Conservation (phyloP, 2,797 vertebrate genomes). For the Avahi laniger region DNA sequence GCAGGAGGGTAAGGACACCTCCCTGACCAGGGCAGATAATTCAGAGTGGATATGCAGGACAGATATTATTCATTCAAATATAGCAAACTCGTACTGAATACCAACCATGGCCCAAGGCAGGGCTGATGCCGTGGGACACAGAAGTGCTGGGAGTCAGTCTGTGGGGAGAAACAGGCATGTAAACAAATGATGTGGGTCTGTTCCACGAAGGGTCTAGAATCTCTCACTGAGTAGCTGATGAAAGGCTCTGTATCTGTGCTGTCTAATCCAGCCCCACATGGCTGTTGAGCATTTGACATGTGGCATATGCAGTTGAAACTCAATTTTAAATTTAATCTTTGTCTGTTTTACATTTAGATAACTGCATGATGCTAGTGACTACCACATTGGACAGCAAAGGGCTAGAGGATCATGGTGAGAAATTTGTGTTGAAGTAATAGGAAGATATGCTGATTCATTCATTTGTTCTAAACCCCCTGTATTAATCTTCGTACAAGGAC, state of each 20-base stretch:
- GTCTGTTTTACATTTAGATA: too few species aligned
- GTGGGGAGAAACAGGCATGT: rapidly evolving
- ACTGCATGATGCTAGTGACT: rapidly evolving
- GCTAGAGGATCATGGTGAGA: not conserved
- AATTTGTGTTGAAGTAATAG: too few species aligned
- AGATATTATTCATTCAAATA: rapidly evolving
- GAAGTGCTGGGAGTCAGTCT: not conserved
- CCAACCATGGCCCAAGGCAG: rapidly evolving
- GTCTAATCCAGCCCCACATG: not conserved
- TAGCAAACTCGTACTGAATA: not conserved
- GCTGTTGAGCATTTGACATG: not conserved
- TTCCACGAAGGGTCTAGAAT: not conserved
- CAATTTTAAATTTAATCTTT: not conserved
- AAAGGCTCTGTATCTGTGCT: rapidly evolving
- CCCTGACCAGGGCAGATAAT: rapidly evolving
- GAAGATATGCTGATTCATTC: not conserved
- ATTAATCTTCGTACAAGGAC: not conserved
- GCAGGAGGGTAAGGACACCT: not conserved
- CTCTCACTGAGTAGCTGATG: rapidly evolving
- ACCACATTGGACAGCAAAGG: rapidly evolving
- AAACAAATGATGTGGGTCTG: rapidly evolving
- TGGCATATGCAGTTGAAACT: not conserved
- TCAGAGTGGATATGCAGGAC: not conserved
- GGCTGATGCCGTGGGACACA: rapidly evolving
- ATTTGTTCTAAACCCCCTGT: not conserved